Conservation (phyloP, 2,888 invertebrate genomes). For the Rhimphoctona megacephalus region DNA sequence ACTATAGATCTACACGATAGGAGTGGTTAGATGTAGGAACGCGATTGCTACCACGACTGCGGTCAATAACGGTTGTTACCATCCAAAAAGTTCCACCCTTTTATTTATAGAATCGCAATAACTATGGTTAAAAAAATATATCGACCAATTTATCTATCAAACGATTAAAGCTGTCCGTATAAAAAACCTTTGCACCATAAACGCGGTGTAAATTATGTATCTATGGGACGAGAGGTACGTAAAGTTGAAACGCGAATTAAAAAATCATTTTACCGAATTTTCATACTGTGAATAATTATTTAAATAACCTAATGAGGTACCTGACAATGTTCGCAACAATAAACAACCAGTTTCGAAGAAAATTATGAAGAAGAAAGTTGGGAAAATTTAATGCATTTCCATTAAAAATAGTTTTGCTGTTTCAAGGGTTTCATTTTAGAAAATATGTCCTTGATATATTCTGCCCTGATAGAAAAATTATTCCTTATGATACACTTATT, state of each 20-base stretch:
- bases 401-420: too few species aligned
- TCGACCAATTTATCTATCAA: constrained; percentile 5
- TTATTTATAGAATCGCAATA: background rate
- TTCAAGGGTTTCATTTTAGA: too few species aligned
- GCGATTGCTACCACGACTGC: constrained; percentile 62
- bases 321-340: too few species aligned
- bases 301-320: too few species aligned
- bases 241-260: background rate
- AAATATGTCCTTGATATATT: too few species aligned
- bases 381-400: too few species aligned
- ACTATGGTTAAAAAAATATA: background rate
- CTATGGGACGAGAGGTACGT: too few species aligned
- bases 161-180: background rate
- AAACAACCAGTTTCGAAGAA: too few species aligned
- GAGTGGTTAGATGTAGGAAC: constrained; percentile 57
- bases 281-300: too few species aligned
- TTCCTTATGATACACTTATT: too few species aligned
- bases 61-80: constrained; percentile 60
- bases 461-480: too few species aligned
- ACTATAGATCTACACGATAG: constrained; percentile 37
- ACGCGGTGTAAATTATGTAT: background rate
- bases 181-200: background rate
- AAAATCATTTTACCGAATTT: background rate
- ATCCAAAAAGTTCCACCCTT: constrained; percentile 50
- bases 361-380: too few species aligned